phyloP scores from a whole-genome alignment of 1,140 invertebrate species.

The Zaprionus camerounensis region DNA sequence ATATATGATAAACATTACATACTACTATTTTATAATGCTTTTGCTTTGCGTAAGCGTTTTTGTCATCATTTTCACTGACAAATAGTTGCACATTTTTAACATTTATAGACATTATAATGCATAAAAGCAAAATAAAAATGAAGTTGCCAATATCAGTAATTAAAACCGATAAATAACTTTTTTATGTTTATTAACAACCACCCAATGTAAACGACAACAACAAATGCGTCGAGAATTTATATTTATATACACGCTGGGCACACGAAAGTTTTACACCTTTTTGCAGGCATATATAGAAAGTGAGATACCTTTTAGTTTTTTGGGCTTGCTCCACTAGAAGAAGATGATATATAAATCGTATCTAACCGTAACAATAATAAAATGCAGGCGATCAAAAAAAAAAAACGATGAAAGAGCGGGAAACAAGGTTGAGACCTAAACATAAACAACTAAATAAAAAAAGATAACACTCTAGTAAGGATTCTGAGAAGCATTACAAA shows the following conservation, averaged over 20 bases:
- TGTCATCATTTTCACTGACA: constrained; percentile 47
- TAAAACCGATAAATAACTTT: constrained; percentile 66
- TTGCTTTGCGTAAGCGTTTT: constrained; percentile 41
- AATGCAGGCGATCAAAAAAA: constrained; percentile 21
- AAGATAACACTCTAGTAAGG: constrained; percentile 41
- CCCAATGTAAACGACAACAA: constrained; percentile 26
- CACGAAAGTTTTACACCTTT: constrained; percentile 21
- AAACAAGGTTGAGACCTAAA: constrained; percentile 12
- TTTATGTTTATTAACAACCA: constrained; percentile 63
- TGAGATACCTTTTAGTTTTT: neutral
- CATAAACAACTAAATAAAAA: constrained; percentile 41
- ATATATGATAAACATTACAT: constrained; percentile 47
- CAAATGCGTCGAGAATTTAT: constrained; percentile 30
- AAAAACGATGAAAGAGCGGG: constrained; percentile 5
- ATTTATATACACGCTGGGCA: constrained; percentile 10
- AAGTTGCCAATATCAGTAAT: constrained; percentile 81
- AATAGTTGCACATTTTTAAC: constrained; percentile 57
- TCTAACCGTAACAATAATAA: constrained; percentile 27
- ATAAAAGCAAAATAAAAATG: constrained; percentile 59
- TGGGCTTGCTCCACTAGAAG: constrained; percentile 6
- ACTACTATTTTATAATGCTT: constrained; percentile 51
- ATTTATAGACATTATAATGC: constrained; percentile 63
- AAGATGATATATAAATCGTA: constrained; percentile 30
- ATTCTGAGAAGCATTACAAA: constrained; percentile 62
- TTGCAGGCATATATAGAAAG: constrained; percentile 23